Conservation (phyloP, 2,113 vertebrate genomes). For the Otis tarda region DNA sequence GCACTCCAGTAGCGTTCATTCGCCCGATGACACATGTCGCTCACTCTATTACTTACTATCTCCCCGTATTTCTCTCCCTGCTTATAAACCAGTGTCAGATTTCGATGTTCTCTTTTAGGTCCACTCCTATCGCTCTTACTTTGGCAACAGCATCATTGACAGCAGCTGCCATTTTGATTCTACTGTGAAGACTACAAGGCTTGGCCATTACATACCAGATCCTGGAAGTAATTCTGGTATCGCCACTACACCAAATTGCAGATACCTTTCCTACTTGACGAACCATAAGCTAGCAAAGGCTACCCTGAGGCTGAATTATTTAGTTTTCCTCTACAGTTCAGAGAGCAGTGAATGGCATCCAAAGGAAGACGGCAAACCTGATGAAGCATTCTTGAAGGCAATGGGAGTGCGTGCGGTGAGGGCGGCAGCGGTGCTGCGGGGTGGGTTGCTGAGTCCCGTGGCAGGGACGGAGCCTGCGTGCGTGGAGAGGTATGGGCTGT, state of each 20-base stretch:
- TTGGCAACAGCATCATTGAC: background rate
- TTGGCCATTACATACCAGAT: background rate
- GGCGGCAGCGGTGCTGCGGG: constrained; percentile 15
- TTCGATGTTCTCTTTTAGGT: background rate
- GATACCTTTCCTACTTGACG: background rate
- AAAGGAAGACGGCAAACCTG: constrained; percentile 46
- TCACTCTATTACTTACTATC: background rate
- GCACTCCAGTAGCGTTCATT: accelerated
- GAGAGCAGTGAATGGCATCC: background rate
- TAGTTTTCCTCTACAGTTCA: background rate
- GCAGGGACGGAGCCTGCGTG: background rate
- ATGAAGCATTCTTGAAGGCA: background rate
- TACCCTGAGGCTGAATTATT: background rate
- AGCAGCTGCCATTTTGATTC: background rate
- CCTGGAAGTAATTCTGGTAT: background rate
- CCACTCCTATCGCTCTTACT: background rate
- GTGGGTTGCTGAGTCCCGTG: background rate
- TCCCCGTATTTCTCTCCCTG: background rate
- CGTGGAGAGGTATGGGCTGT: background rate
- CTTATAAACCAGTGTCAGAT: background rate
- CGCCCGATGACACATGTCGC: background rate
- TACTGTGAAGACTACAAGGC: background rate
- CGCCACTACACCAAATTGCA: background rate
- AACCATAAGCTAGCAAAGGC: background rate
- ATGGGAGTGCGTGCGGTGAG: background rate